Evolutionary conservation across 2,888 invertebrate genomes (phyloP).

Genomic region (Cyclophora punctaria): DNA sequence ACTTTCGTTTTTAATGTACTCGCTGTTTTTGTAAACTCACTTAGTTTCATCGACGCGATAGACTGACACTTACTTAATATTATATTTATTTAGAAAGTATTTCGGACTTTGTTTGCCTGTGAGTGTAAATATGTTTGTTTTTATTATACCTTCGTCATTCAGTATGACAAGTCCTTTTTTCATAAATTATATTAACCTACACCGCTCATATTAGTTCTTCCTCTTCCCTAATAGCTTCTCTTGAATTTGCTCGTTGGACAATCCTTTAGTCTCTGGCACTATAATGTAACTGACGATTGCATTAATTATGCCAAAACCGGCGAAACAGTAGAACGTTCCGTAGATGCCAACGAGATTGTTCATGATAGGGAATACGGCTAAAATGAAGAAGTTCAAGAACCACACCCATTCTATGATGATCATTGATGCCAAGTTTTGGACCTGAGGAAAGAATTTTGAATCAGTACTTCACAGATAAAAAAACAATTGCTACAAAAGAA

Average conservation of each 20-base stretch:
- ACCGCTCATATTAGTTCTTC: slow-evolving; percentile 4
- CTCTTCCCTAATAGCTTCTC: slow-evolving; percentile 26
- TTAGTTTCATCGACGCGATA: too few species aligned
- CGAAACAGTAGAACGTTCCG: slow-evolving; percentile 56
- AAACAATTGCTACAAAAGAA: too few species aligned
- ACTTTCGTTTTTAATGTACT: too few species aligned
- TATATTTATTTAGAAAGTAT: too few species aligned
- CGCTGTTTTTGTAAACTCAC: too few species aligned
- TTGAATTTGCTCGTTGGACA: slow-evolving; percentile 54
- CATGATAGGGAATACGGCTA: slow-evolving; percentile 54
- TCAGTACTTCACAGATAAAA: too few species aligned
- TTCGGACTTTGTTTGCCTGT: too few species aligned
- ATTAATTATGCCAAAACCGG: slow-evolving; percentile 34
- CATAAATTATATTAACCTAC: too few species aligned
- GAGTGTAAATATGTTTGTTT: too few species aligned
- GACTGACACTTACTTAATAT: too few species aligned
- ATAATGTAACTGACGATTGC: slow-evolving; percentile 37
- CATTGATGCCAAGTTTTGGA: slow-evolving; percentile 54
- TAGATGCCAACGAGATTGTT: slow-evolving; percentile 41
- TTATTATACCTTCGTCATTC: too few species aligned
- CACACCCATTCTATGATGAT: slow-evolving; percentile 57
- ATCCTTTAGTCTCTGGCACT: slow-evolving; percentile 67
- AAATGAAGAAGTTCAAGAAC: slow-evolving; percentile 56
- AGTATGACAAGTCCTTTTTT: too few species aligned
- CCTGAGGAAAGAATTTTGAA: slow-evolving; percentile 24